Evolutionary conservation across 2,113 vertebrate species (phyloP), one percentile per base, ranked within the genome.

Genomic region (Manacus vitellinus): DNA sequence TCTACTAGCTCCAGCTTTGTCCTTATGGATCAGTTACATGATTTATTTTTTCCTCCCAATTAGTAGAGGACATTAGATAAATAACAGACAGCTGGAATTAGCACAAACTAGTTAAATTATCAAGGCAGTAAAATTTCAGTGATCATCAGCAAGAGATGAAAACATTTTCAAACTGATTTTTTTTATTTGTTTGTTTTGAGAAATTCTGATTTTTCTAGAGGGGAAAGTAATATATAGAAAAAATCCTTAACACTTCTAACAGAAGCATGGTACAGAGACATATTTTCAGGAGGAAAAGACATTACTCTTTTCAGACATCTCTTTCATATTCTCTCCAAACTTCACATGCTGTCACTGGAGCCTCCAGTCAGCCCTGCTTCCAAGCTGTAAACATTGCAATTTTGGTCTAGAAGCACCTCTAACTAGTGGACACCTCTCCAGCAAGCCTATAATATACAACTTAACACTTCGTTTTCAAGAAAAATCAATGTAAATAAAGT

Each of bases 401-500:
- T 94, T 77, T 49, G n/a, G 78, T 89, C 85, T 30, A 43, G 52
- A 86, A 71, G 89, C 49, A 96, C 72, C 52, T 94, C 73, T 35
- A 73, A 84, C 55, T 55, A 78, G 44, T 27, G 44, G 67, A 67
- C 76, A 91, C 79, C 85, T 97, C 92, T 85, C 87, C 72, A 94
- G 74, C 87, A 72, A 85, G 76, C 56, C 75, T 59, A 20, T 88
- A 95, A 96, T 41, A 72, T 33, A 83, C 88, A 97, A 90, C 94
- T 97, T 78, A 73, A 66, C 81, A 97, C 96, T 97, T 97, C 84
- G 87, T 97, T 98, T 96, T 85, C 95, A 82, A 94, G 79, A 92
- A 97, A 95, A 95, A 98, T 94, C 90, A 88, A 96, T 97, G 96
- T 78, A 97, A 98, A 98, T 95, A 44, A 97, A 97, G 97, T 97